A percentile compares a stretch with the other conserved stretches of the same genome.
phyloP scores from a whole-genome alignment of 2,888 invertebrate genomes.

The Theodoxus fluviatilis region DNA sequence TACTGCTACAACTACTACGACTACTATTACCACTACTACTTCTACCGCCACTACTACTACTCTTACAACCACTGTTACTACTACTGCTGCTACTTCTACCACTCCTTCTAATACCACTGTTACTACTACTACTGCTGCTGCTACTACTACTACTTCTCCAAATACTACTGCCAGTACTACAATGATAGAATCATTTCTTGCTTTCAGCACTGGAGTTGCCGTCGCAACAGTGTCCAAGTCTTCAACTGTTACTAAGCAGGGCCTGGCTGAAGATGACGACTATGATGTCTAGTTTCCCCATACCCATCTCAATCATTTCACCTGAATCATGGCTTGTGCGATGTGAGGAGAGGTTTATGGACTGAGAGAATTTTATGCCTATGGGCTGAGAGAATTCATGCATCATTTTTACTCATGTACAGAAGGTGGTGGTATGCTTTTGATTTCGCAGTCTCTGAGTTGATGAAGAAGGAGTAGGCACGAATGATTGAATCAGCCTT shows the following conservation, averaged over 20 bases:
- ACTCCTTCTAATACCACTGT: background rate
- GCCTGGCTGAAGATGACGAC: slow-evolving; percentile 48
- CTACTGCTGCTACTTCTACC: slow-evolving; percentile 6
- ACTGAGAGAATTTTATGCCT: too few species aligned
- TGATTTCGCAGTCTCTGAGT: too few species aligned
- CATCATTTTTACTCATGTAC: too few species aligned
- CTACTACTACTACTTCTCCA: slow-evolving; percentile 1
- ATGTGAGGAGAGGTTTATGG: slow-evolving; percentile 38
- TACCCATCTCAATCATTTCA: slow-evolving; percentile 30
- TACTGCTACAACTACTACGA: background rate
- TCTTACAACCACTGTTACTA: background rate
- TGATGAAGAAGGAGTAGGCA: too few species aligned
- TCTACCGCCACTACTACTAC: background rate
- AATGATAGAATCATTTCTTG: too few species aligned
- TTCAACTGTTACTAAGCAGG: slow-evolving; percentile 24
- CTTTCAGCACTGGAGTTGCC: background rate
- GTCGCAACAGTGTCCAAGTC: background rate
- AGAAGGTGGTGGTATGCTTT: too few species aligned
- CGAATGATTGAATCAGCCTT: too few species aligned
- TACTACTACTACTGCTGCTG: slow-evolving; percentile 3
- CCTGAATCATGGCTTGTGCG: background rate
- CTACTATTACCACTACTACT: background rate
- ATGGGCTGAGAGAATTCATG: too few species aligned
- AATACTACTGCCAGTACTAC: background rate
- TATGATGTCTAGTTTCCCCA: slow-evolving; percentile 45